Percentiles rank a stretch among this genome's conserved stretches.
These are phyloP conservation scores for Antheraea pernyi DNA, from an alignment of 1,140 invertebrate genomes.

Conservation along the genomic window DNA sequence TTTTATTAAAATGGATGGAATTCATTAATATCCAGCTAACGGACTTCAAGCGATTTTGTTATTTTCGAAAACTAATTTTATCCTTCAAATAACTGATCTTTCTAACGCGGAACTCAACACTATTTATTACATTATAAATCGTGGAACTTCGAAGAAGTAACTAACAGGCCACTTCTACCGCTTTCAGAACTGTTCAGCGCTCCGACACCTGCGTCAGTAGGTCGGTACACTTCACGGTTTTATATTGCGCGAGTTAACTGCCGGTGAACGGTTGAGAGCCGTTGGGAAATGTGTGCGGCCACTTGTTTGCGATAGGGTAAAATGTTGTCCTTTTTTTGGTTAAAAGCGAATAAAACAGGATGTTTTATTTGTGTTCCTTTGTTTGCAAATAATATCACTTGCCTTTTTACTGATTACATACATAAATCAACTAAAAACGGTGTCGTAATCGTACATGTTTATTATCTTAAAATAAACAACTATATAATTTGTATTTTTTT, in stretches of 20 bases:
- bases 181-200: neutral
- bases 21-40: too few relatives aligned
- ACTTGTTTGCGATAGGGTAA: conserved; percentile 2
- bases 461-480: too few relatives aligned
- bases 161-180: conserved; percentile 10
- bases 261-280: conserved; percentile 3
- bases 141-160: neutral
- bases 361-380: neutral
- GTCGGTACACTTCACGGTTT: neutral
- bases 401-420: too few relatives aligned
- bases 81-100: too few relatives aligned
- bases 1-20: too few relatives aligned
- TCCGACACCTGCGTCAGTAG: conserved; percentile 3
- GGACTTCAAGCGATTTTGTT: too few relatives aligned
- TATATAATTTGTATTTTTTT: too few relatives aligned
- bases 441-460: too few relatives aligned
- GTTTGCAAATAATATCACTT: too few relatives aligned
- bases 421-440: too few relatives aligned
- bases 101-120: too few relatives aligned
- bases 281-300: neutral
- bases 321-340: neutral
- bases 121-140: neutral
- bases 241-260: conserved; percentile 9
- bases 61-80: too few relatives aligned
- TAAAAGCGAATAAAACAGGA: neutral